A percentile compares a stretch with the other conserved stretches of the same genome.
These are phyloP conservation scores for Drosophila mojavensis DNA, from an alignment of 1,140 invertebrate species.

Conservation along the genomic window DNA sequence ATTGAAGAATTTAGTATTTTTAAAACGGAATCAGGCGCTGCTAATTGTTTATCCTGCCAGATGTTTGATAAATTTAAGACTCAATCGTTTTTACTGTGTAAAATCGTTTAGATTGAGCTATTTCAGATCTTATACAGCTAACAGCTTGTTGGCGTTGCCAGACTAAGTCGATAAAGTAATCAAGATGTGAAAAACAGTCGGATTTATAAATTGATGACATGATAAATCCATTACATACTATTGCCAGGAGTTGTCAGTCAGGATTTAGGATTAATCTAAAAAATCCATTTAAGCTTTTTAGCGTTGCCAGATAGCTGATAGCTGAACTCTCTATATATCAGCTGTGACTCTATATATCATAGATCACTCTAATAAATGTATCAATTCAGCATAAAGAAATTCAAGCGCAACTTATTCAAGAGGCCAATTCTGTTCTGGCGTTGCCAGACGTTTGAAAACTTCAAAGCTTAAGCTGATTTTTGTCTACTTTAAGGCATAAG, in stretches of 20 bases:
- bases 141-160: neutral
- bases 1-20: neutral
- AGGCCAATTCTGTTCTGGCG: neutral
- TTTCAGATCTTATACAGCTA: neutral
- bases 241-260: no score
- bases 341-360: no score
- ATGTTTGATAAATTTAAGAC: neutral
- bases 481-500: neutral
- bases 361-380: neutral
- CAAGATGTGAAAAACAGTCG: no score
- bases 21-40: neutral
- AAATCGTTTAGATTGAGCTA: no score
- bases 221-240: neutral
- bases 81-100: no score
- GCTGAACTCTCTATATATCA: neutral
- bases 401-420: slow-evolving; percentile 2
- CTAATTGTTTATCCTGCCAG: neutral
- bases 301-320: neutral
- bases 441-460: slow-evolving; percentile 3
- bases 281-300: neutral
- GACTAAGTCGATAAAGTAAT: no score
- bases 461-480: neutral
- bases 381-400: neutral
- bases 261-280: neutral
- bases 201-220: no score